These are phyloP conservation scores for Augiades crinisus DNA, from an alignment of 2,888 invertebrate genomes.

Conservation along the genomic window DNA sequence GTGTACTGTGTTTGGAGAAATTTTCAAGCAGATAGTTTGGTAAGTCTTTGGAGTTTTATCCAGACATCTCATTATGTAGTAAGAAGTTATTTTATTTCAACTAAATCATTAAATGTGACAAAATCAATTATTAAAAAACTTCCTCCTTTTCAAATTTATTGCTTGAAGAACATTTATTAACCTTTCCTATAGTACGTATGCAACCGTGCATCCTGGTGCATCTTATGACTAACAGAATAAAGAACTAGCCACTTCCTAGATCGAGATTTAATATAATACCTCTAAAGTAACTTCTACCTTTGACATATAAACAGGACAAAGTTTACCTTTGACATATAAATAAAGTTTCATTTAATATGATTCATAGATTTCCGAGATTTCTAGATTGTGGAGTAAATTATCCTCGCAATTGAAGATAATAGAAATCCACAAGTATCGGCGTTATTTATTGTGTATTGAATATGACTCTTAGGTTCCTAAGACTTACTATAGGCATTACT, in stretches of 20 bases:
- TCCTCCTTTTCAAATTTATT: too few species aligned
- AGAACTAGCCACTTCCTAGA: too few species aligned
- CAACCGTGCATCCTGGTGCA: too few species aligned
- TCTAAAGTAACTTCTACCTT: too few species aligned
- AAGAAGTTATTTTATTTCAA: not conserved
- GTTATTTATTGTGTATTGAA: constrained; percentile 16
- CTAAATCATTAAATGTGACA: too few species aligned
- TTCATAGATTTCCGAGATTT: not conserved
- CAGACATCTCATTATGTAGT: not conserved
- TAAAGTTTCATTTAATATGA: not conserved
- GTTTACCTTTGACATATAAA: not conserved
- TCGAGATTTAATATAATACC: too few species aligned
- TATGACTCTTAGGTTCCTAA: too few species aligned
- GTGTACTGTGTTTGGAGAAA: not conserved
- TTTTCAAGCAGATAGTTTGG: not conserved
- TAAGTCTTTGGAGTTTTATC: not conserved
- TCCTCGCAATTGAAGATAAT: constrained; percentile 3
- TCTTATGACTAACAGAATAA: too few species aligned
- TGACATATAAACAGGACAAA: too few species aligned
- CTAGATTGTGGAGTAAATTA: not conserved
- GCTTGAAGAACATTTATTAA: too few species aligned
- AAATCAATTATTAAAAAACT: too few species aligned
- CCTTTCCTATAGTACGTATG: too few species aligned
- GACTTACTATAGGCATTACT: not conserved
- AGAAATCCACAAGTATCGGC: not conserved